Base-by-base conservation (phyloP, 2,797 vertebrate species). In the Gallinago solitaria region DNA sequence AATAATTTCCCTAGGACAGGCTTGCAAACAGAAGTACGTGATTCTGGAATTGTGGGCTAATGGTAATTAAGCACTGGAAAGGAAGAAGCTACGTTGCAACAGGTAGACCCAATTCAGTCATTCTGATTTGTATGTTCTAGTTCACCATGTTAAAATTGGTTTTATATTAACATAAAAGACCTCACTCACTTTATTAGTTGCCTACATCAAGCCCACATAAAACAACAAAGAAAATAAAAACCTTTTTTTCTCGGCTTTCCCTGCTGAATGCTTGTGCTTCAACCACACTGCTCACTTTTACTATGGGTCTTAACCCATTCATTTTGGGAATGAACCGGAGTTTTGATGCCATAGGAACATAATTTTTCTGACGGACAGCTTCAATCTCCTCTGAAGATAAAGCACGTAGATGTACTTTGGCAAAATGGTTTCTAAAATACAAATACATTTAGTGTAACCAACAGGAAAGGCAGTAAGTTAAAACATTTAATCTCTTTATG, bases 271-370 rank as follows among this genome's bases (percentile, higher is more conserved):
- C 51, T 75, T 9, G 93, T 78, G 92, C 32, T 30, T 91, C 94
- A 4, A 94, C 45, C 21, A 97, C 35, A 78, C 97, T 93, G 15
- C 94, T 91, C 68, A 98, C 90, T 92, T 98, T 98, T 39, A 98
- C 98, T 79, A 99, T 99, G 1, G 99, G 98, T 54, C 99, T 98
- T 90, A 99, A 98, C 28, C 98, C 98, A 3, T 97, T 97, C 3
- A 37, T 79, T 97, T 99, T 99, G 50, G 99, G 99, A 95, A 99
- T 98, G 96, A 99, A 99, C 28, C 99, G 98, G n/a, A 99, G 98
- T 30, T 95, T 98, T 53, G 98, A 98, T 3, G 94, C 94, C 56
- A 98, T 48, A 0, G 97, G 97, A 76, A 89, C 12, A 9, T 87
- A 96, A 21, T 95, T 95, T 56, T 96, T 89, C 8, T 88, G 77